phyloP scores from a whole-genome alignment of 2,797 vertebrate species.

The Silurus lanzhouensis region DNA sequence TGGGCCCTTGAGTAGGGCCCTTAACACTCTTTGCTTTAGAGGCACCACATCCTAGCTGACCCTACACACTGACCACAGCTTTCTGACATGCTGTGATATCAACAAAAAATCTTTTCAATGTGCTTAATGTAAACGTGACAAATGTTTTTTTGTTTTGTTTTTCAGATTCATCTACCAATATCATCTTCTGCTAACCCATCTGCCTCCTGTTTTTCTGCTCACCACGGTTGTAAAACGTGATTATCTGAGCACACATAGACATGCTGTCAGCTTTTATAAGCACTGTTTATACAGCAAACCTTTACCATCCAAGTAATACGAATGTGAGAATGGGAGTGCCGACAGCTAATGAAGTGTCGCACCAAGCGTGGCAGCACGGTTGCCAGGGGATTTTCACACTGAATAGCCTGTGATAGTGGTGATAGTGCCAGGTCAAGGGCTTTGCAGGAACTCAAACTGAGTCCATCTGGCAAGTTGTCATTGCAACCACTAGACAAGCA shows the following conservation, averaged over 20 bases:
- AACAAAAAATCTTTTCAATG: too few relatives aligned
- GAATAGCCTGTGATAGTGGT: slow-evolving; percentile 37
- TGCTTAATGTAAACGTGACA: too few relatives aligned
- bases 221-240: neutral
- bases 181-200: neutral
- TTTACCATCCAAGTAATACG: neutral
- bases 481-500: slow-evolving; percentile 20
- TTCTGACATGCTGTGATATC: too few relatives aligned
- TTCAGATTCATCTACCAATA: neutral
- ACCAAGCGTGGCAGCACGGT: neutral
- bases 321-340: neutral
- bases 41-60: too few relatives aligned
- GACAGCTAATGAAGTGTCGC: slow-evolving; percentile 24
- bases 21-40: too few relatives aligned
- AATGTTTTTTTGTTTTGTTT: too few relatives aligned
- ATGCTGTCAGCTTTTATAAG: neutral
- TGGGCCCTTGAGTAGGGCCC: too few relatives aligned
- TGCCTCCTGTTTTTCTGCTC: neutral
- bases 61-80: too few relatives aligned
- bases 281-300: neutral
- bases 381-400: slow-evolving; percentile 26
- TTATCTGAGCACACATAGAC: neutral
- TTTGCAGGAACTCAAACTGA: slow-evolving; percentile 47
- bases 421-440: slow-evolving; percentile 21
- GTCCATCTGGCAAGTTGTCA: slow-evolving; percentile 51